Conservation (phyloP, 2,797 vertebrate genomes). For the Scolopax rusticola region DNA sequence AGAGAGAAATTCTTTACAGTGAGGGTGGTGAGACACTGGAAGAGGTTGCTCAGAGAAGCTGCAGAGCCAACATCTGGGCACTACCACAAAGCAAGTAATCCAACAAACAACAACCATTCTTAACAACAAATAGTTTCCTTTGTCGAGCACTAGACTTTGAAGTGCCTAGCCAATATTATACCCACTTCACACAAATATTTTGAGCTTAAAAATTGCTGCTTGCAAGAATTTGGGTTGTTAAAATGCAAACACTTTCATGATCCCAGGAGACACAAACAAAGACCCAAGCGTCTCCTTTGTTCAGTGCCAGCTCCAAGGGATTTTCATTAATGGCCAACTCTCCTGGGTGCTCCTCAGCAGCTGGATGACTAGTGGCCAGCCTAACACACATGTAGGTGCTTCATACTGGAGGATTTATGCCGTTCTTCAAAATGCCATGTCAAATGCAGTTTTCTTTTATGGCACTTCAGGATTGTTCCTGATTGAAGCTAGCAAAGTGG, state of each 20-base stretch:
- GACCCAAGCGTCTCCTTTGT: neutral
- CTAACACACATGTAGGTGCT: fast-evolving
- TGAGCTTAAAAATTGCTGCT: neutral
- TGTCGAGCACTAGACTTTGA: neutral
- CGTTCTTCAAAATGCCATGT: fast-evolving
- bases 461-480: neutral
- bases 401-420: neutral
- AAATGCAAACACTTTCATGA: neutral
- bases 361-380: neutral
- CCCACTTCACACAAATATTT: neutral
- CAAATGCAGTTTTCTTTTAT: neutral
- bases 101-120: neutral
- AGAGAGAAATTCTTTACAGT: too few species aligned
- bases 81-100: neutral
- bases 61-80: neutral
- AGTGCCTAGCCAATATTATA: neutral
- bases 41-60: too few species aligned
- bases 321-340: neutral
- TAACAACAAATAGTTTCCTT: neutral
- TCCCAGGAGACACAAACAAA: neutral
- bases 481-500: neutral
- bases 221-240: neutral
- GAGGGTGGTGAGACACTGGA: too few species aligned
- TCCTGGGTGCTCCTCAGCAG: neutral
- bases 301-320: neutral